phyloP scores from a whole-genome alignment of 2,113 vertebrate genomes.

The Microcebus jonahi region DNA sequence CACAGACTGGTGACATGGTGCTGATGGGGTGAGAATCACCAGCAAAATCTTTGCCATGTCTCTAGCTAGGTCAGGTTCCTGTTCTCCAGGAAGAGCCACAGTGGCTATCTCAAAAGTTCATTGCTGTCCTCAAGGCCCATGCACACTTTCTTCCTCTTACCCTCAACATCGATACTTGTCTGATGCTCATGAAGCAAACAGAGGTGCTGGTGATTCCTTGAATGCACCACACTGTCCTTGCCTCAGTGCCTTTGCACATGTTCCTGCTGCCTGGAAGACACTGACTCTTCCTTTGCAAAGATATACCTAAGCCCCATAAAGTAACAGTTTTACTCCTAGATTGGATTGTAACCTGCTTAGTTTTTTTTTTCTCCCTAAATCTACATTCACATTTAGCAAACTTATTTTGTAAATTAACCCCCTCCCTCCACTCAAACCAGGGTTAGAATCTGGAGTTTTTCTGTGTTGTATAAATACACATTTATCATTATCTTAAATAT shows the following conservation, averaged over 20 bases:
- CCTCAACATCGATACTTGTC: not conserved
- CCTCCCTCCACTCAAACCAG: not conserved
- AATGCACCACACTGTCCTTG: not conserved
- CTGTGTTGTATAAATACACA: not conserved
- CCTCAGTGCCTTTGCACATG: not conserved
- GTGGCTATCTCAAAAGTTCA: not conserved
- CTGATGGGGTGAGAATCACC: no score
- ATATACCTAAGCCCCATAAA: not conserved
- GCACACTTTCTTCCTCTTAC: not conserved
- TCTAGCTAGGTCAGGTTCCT: not conserved
- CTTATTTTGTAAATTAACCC: not conserved
- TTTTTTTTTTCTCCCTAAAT: not conserved
- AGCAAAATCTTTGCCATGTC: not conserved
- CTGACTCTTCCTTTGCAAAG: not conserved
- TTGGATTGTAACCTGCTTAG: not conserved
- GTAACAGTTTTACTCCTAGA: not conserved
- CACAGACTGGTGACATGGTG: not conserved
- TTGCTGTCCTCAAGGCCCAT: not conserved
- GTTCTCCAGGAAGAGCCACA: not conserved
- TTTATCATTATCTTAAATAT: not conserved
- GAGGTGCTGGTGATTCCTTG: not conserved
- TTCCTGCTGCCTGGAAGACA: not conserved
- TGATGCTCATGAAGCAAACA: not conserved
- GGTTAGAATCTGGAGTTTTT: not conserved
- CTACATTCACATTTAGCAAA: slow-evolving; percentile 2